Conservation (phyloP, 2,797 vertebrate species). For the Argyrosomus regius region DNA sequence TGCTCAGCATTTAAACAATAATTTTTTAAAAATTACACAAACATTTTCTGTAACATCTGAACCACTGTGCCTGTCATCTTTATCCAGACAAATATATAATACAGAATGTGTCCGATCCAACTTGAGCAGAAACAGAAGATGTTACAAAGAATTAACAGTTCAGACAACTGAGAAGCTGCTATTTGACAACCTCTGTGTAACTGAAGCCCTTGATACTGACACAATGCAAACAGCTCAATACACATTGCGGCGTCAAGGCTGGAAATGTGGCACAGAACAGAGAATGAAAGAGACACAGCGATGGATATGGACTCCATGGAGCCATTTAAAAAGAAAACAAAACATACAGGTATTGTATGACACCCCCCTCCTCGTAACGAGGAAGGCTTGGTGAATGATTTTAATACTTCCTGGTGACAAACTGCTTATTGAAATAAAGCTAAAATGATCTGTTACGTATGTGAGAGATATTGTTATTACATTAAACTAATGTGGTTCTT, state of each 20-base stretch:
- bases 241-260: not conserved
- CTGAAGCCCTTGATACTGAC: constrained; percentile 8
- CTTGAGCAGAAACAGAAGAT: not conserved
- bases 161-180: constrained; percentile 24
- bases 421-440: too few relatives aligned
- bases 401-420: not conserved
- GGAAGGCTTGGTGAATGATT: not conserved
- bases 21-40: not conserved
- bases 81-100: not conserved
- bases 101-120: not conserved
- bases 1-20: not conserved
- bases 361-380: too few relatives aligned
- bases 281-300: not conserved
- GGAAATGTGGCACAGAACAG: constrained; percentile 3
- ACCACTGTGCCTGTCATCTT: not conserved
- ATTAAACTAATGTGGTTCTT: not conserved
- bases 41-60: not conserved
- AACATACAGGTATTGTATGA: not conserved
- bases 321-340: not conserved
- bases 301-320: not conserved
- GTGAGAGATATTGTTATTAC: not conserved
- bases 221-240: constrained; percentile 37
- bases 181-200: not conserved
- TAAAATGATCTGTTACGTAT: not conserved
- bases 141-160: not conserved